A percentile compares a stretch with the other conserved stretches of the same genome.
Conservation (phyloP, 2,113 vertebrate genomes). For the Hymenochirus boettgeri region DNA sequence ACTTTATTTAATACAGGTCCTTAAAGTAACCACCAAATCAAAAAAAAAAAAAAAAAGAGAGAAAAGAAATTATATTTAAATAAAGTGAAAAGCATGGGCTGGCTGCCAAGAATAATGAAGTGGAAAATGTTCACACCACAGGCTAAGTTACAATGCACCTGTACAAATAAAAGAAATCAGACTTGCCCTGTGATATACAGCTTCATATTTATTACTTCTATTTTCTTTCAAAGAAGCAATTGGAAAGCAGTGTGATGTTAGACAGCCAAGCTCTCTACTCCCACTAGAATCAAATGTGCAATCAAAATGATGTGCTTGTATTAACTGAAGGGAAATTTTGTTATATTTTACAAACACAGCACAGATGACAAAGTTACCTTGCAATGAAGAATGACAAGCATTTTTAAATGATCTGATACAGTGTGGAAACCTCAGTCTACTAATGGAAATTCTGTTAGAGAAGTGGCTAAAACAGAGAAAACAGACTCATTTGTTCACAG, state of each 20-base stretch:
- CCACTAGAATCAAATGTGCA: not conserved
- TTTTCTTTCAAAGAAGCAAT: constrained; percentile 29
- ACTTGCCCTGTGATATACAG: constrained; percentile 46
- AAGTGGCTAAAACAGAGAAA: too few species aligned
- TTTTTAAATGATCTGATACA: too few species aligned
- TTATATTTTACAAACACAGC: too few species aligned
- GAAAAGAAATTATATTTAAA: constrained; percentile 43
- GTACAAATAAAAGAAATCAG: constrained; percentile 69
- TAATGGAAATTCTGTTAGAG: too few species aligned
- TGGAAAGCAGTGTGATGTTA: constrained; percentile 46
- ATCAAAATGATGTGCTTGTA: too few species aligned
- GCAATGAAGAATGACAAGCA: too few species aligned
- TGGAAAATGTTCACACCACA: constrained; percentile 72
- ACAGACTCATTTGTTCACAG: too few species aligned
- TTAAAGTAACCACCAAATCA: constrained; percentile 44
- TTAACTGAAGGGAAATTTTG: too few species aligned
- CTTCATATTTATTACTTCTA: constrained; percentile 44
- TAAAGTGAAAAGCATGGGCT: constrained; percentile 51
- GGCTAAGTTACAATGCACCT: constrained; percentile 62
- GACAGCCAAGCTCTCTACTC: constrained; percentile 23
- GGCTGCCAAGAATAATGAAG: constrained; percentile 68
- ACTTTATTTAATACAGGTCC: constrained; percentile 63
- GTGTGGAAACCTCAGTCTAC: too few species aligned
- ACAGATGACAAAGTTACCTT: too few species aligned
- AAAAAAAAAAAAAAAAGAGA: constrained; percentile 59